Evolutionary conservation across 1,140 invertebrate species (phyloP), one percentile per base, ranked within the genome.

Genomic region (Gryon sp.): DNA sequence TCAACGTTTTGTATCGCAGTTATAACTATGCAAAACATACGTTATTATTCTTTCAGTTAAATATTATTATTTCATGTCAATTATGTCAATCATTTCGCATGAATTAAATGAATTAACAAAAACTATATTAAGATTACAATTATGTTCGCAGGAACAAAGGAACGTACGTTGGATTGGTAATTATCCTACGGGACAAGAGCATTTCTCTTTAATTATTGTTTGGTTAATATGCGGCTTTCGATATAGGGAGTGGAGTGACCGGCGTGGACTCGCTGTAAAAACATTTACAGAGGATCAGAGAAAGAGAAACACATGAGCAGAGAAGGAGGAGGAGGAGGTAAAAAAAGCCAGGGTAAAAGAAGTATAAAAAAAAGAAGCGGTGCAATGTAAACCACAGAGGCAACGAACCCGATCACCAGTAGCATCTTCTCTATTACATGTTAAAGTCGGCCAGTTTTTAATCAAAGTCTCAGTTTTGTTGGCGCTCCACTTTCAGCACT

Each of bases 391-490:
- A 72, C 62, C 72, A 30, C 77, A 68, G 63, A 69, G 68, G 66
- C 73, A 79, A 76, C 77, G 72, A 76, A 74, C 69, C 55, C 68
- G 48, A 74, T 74, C 46, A 55, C 68, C 55, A 60, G 65, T 74
- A 80, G 50, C 75, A 69, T 79, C 73, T 75, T 80, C 72, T 79
- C 73, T 72, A 74, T 79, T 72, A 68, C 68, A 63, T 40, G 53
- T 43, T 79, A 79, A 78, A 79, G 81, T 81, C 80, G 81, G 80
- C 76, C 81, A 82, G 72, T 78, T 80, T 80, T 81, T 81, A 82
- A 83, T 83, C 82, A 83, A 82, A 81, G 79, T 81, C 45, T 70
- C 72, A 76, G 76, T 79, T 82, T 82, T 81, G 79, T 84, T 83
- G 80, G 28, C 70, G 80, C 82, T 83, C 81, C 55, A 83, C 82